These are phyloP conservation scores for Lagria hirta DNA, from an alignment of 2,888 invertebrate genomes.

Conservation along the genomic window DNA sequence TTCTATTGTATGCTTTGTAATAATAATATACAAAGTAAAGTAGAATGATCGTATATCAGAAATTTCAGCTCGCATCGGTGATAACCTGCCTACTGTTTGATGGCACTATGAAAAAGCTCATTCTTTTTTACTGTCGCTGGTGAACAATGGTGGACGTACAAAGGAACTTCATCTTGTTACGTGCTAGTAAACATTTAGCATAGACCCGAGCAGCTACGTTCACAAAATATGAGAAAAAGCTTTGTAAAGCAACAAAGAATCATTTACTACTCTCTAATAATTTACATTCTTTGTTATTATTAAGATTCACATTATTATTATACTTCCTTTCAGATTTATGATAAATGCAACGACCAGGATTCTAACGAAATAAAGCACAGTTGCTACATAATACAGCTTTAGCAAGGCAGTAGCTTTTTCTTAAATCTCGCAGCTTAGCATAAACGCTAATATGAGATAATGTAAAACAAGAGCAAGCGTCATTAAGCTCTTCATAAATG, in stretches of 20 bases:
- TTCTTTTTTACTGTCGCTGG: constrained; percentile 25
- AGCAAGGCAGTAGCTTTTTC: too few species aligned
- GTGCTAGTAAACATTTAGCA: constrained; percentile 26
- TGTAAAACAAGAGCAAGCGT: too few species aligned
- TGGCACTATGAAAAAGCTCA: constrained; percentile 26
- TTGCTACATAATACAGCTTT: too few species aligned
- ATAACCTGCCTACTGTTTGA: constrained; percentile 25
- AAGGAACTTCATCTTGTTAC: constrained; percentile 27
- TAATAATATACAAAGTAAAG: too few species aligned
- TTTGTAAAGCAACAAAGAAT: constrained; percentile 14
- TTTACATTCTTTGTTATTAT: constrained; percentile 18
- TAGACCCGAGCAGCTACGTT: constrained; percentile 14
- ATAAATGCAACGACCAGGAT: too few species aligned
- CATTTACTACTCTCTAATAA: constrained; percentile 15
- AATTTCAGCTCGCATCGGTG: constrained; percentile 23
- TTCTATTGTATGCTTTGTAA: too few species aligned
- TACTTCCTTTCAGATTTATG: constrained; percentile 20
- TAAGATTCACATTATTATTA: constrained; percentile 18
- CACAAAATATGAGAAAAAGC: constrained; percentile 14
- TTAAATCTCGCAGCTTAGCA: too few species aligned
- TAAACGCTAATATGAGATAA: too few species aligned
- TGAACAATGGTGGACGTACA: constrained; percentile 25
- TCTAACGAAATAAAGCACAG: too few species aligned
- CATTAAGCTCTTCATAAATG: too few species aligned
- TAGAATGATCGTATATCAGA: constrained; percentile 11